A percentile compares a stretch with the other conserved stretches of the same genome.
Conservation (phyloP, 2,797 vertebrate species). For the Cichlasoma orientale region DNA sequence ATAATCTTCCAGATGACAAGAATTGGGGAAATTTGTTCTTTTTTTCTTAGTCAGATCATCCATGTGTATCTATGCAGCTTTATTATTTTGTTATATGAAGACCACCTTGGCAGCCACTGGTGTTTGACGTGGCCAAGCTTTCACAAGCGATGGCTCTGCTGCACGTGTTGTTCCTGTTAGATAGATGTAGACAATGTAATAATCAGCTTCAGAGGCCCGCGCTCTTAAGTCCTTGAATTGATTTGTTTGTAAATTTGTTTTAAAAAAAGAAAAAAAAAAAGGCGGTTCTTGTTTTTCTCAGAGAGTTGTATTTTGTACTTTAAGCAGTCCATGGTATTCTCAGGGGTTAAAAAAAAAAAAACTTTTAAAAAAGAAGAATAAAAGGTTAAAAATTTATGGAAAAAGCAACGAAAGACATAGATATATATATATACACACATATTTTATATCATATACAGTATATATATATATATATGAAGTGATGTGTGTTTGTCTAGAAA, state of each 20-base stretch:
- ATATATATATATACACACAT: constrained; percentile 59
- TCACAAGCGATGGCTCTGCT: constrained; percentile 29
- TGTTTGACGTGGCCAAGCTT: constrained; percentile 36
- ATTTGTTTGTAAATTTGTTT: constrained; percentile 65
- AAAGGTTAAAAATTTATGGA: constrained; percentile 68
- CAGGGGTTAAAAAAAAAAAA: constrained; percentile 76
- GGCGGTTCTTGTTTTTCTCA: constrained; percentile 57
- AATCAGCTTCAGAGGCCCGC: constrained; percentile 64
- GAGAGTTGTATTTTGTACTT: constrained; percentile 77
- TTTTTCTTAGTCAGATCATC: not conserved
- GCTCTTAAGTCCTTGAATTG: constrained; percentile 49
- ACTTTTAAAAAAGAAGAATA: constrained; percentile 55
- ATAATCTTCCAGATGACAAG: not conserved
- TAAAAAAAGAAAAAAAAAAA: not conserved
- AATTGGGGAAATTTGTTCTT: not conserved
- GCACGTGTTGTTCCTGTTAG: constrained; percentile 15
- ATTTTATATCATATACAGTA: constrained; percentile 62
- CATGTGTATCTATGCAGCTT: constrained; percentile 17
- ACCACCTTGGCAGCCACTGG: constrained; percentile 5
- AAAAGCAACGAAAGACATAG: constrained; percentile 64
- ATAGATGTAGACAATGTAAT: constrained; percentile 43
- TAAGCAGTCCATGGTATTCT: constrained; percentile 79
- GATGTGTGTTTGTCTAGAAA: constrained; percentile 67
- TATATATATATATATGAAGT: constrained; percentile 52
- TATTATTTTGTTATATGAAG: not conserved